Percentiles rank a stretch among this genome's conserved stretches.
Conservation (phyloP, 2,797 vertebrate species). For the Botia kubotai region DNA sequence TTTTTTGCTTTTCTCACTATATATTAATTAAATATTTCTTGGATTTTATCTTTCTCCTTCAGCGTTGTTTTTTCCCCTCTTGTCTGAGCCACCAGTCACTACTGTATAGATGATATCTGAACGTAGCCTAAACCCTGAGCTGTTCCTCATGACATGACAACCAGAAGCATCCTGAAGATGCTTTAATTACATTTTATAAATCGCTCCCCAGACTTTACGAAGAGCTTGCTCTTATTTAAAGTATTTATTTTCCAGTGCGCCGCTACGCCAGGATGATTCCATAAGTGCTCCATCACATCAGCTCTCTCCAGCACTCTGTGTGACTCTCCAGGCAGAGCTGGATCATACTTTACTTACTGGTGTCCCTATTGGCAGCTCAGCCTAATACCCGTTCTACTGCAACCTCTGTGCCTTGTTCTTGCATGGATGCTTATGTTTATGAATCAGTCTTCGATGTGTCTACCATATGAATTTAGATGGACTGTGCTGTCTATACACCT, state of each 20-base stretch:
- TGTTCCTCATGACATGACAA: slow-evolving; percentile 10
- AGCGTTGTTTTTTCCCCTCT: no score
- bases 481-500: not conserved
- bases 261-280: slow-evolving; percentile 48
- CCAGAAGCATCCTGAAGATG: slow-evolving; percentile 14
- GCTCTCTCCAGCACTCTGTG: slow-evolving; percentile 38
- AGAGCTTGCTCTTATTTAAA: slow-evolving; percentile 52
- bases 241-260: slow-evolving; percentile 62
- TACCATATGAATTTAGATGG: not conserved
- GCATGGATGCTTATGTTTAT: not conserved
- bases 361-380: slow-evolving; percentile 20
- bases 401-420: not conserved
- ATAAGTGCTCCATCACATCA: slow-evolving; percentile 39
- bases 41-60: no score
- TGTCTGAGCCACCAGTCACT: not conserved
- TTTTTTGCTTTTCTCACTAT: no score
- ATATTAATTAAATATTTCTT: no score
- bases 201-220: slow-evolving; percentile 51
- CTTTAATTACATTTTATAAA: slow-evolving; percentile 59
- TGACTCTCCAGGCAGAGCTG: not conserved
- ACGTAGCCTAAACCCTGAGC: not conserved
- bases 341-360: slow-evolving; percentile 29
- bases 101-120: not conserved
- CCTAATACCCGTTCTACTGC: not conserved
- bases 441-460: not conserved